phyloP scores from a whole-genome alignment of 2,113 vertebrate genomes.

The Zosterops japonicus region DNA sequence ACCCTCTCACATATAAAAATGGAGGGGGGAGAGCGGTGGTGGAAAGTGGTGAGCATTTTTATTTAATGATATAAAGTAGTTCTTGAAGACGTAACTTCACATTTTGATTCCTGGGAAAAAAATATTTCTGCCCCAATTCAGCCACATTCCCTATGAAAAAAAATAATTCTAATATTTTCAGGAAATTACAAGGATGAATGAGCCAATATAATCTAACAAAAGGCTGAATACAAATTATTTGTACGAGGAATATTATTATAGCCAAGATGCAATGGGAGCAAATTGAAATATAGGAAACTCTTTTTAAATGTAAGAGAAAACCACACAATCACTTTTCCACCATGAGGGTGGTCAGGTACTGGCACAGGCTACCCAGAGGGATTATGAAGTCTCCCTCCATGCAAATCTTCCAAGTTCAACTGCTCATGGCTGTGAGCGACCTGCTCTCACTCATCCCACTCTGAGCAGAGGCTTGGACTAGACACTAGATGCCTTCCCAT shows the following conservation, averaged over 20 bases:
- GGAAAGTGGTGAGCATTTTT: neutral
- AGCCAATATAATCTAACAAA: neutral
- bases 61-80: neutral
- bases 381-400: neutral
- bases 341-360: neutral
- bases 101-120: neutral
- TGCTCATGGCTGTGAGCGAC: neutral
- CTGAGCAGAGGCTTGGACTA: neutral
- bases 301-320: neutral
- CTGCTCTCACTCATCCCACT: neutral
- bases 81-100: neutral
- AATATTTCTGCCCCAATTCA: neutral
- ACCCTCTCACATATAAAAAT: neutral
- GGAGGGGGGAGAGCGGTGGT: fast-evolving
- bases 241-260: neutral
- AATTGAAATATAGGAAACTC: neutral
- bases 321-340: neutral
- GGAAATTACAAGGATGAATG: neutral
- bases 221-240: neutral
- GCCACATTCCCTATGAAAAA: neutral
- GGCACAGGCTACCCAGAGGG: neutral
- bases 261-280: neutral
- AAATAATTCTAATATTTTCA: neutral
- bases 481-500: neutral
- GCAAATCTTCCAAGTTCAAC: neutral